Percentiles rank a stretch among this genome's conserved stretches.
Conservation (phyloP, 2,888 invertebrate genomes). For the Eudasyphora cyanicolor region DNA sequence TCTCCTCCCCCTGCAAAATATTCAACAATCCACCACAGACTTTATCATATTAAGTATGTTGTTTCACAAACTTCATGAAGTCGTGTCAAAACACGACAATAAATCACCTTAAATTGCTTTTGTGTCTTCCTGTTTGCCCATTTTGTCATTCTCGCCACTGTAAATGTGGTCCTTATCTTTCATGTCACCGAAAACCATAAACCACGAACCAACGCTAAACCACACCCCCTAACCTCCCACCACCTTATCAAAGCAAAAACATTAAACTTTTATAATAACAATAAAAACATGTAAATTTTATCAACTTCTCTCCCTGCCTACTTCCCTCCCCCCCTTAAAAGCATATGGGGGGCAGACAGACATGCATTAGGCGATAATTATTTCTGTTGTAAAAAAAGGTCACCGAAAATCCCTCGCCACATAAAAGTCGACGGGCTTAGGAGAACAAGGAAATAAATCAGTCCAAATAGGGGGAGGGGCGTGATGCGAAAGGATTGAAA, state of each 20-base stretch:
- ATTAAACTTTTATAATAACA: slow-evolving; percentile 13
- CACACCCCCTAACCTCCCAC: not conserved
- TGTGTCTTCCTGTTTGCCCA: not conserved
- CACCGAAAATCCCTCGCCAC: not conserved
- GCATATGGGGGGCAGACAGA: not conserved
- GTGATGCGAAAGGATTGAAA: not conserved
- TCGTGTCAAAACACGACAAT: slow-evolving; percentile 26
- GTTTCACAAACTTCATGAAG: not conserved
- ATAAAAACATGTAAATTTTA: slow-evolving; percentile 27
- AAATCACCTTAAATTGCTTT: slow-evolving; percentile 32
- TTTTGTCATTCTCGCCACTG: not conserved
- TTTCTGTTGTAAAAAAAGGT: not conserved
- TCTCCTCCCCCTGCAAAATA: too few relatives aligned
- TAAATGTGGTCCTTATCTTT: not conserved
- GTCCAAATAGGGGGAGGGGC: not conserved
- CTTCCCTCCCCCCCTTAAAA: not conserved
- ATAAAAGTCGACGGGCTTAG: not conserved
- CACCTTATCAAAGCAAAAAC: not conserved
- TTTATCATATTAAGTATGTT: slow-evolving; percentile 6
- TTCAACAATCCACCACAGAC: too few relatives aligned
- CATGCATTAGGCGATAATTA: not conserved
- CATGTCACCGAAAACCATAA: not conserved
- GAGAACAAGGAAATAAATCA: not conserved
- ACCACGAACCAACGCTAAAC: not conserved
- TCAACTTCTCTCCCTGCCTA: not conserved